Evolutionary conservation across 1,140 invertebrate species (phyloP), one percentile per base, ranked within the genome.

Genomic region (Bombus huntii): DNA sequence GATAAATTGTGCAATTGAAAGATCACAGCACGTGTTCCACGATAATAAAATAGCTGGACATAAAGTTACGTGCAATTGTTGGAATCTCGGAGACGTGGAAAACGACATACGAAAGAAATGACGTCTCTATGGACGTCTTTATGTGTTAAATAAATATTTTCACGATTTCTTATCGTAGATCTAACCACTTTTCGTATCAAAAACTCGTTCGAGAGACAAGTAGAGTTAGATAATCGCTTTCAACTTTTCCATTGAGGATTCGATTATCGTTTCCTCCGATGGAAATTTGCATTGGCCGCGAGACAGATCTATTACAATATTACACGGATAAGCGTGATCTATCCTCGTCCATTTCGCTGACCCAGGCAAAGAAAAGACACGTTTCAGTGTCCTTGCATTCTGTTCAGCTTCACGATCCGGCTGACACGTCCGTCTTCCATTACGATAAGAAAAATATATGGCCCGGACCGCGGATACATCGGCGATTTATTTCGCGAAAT

Each of bases 401-500:
- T 59, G 66, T 13, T 39, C 79, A 22, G 25, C 28, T 39, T 42
- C 37, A 65, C 47, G 28, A 81, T 37, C 42, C 44, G 31, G 37
- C 42, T 47, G 10, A 37, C 79, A n/a, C 47, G 68, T 81, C 42
- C 66, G 66, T 81, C 79, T 72, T 81, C 79, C 79, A 81, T 81
- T 81, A 42, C 62, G 79, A 81, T 71, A 81, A 81, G 68, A 72
- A 81, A 72, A 81, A 81, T 81, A 72, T 81, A 81, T 59, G 68
- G 47, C 37, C 65, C 18, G 34, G 3, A 1, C 12, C 65, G 66
- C 18, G 66, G 47, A 81, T 81, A 65, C 57, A 53, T 81, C 68
- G 78, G 34, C 47, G 68, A 81, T 81, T 75, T 82, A 75, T 75
- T 82, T 82, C 71, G 81, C 42, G 81, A 75, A 82, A 82, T 82